Conservation (phyloP, 2,797 vertebrate species). For the Lates japonicus region DNA sequence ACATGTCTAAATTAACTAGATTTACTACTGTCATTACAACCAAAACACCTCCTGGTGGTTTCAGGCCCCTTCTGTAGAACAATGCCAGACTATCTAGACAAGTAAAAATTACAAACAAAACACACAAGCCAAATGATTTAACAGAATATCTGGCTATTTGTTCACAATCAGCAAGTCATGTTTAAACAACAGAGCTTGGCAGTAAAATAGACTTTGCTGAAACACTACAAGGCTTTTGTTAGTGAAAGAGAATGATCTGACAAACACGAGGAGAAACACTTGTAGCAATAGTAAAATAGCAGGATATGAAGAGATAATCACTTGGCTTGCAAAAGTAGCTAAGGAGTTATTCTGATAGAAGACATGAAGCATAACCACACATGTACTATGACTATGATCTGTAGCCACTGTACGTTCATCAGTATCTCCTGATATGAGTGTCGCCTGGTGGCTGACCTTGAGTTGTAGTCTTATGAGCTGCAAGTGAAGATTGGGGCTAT, state of each 20-base stretch:
- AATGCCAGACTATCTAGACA: constrained; percentile 12
- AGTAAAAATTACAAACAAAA: constrained; percentile 14
- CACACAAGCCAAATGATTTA: constrained; percentile 1
- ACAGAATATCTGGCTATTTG: not conserved
- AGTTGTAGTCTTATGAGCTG: constrained; percentile 16
- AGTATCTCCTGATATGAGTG: not conserved
- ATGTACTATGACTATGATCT: not conserved
- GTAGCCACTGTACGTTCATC: not conserved
- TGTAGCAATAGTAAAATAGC: not conserved
- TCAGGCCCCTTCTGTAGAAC: constrained; percentile 16
- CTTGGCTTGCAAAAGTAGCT: not conserved
- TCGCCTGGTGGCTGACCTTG: constrained; percentile 66
- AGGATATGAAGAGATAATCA: not conserved
- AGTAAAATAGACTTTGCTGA: constrained; percentile 3
- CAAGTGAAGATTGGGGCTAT: constrained; percentile 19
- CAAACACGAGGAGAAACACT: not conserved
- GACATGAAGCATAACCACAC: not conserved
- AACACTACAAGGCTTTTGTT: not conserved
- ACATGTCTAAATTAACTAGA: constrained; percentile 59
- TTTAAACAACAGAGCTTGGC: constrained; percentile 10
- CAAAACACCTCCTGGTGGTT: constrained; percentile 25
- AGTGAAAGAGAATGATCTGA: not conserved
- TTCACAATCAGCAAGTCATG: not conserved
- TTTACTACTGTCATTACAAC: constrained; percentile 53
- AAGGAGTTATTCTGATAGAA: not conserved